Conservation (phyloP, 2,797 vertebrate species). For the Lagodon rhomboides region DNA sequence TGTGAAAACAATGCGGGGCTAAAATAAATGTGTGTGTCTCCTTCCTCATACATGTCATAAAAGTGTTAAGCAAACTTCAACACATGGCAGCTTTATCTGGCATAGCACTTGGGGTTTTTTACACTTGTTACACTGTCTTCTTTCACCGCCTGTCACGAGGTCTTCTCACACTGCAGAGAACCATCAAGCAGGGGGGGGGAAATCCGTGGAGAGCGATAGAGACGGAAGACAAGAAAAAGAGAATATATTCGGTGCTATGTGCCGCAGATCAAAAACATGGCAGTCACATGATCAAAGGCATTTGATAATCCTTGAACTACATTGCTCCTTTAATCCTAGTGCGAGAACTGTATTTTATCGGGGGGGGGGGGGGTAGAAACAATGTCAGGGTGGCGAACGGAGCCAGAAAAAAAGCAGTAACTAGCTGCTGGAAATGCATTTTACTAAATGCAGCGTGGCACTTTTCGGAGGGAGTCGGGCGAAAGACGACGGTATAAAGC, state of each 20-base stretch:
- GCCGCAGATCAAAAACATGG: slow-evolving; percentile 82
- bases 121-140: slow-evolving; percentile 56
- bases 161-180: slow-evolving; percentile 75
- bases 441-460: slow-evolving; percentile 72
- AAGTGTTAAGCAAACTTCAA: slow-evolving; percentile 29
- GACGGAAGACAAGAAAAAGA: slow-evolving; percentile 73
- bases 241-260: slow-evolving; percentile 78
- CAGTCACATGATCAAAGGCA: slow-evolving; percentile 87
- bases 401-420: slow-evolving; percentile 71
- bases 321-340: slow-evolving; percentile 81
- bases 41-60: slow-evolving; percentile 5
- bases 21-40: slow-evolving; percentile 26
- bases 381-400: slow-evolving; percentile 65
- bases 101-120: slow-evolving; percentile 47
- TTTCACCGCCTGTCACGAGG: slow-evolving; percentile 75
- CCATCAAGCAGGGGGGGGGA: slow-evolving; percentile 66
- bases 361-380: slow-evolving; percentile 14
- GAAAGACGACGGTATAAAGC: slow-evolving; percentile 75
- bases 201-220: slow-evolving; percentile 72
- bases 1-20: background rate
- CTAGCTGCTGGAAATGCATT: slow-evolving; percentile 75
- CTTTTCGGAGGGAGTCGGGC: slow-evolving; percentile 68
- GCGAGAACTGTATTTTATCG: slow-evolving; percentile 78
- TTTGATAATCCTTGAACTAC: slow-evolving; percentile 86
- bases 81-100: slow-evolving; percentile 16